A percentile compares a stretch with the other conserved stretches of the same genome.
Evolutionary conservation across 1,140 invertebrate species (phyloP).

Genomic region (Pogonus chalceus): DNA sequence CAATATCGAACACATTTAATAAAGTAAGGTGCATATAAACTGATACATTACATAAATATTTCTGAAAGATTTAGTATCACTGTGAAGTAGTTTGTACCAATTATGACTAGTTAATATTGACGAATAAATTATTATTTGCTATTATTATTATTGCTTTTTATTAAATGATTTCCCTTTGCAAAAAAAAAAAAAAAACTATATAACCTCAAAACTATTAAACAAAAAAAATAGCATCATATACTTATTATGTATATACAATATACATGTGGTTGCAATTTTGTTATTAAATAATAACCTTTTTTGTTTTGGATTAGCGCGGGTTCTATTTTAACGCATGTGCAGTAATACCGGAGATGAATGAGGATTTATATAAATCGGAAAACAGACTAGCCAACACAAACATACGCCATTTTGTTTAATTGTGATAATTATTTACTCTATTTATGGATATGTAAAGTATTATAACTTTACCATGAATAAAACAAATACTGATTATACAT

Average conservation of each 20-base stretch:
- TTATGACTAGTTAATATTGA: background rate
- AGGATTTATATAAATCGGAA: background rate
- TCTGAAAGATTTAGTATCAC: slow-evolving; percentile 3
- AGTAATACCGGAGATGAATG: background rate
- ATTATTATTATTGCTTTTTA: background rate
- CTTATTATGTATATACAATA: too few relatives aligned
- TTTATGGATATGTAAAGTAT: too few relatives aligned
- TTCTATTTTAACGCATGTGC: background rate
- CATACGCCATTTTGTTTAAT: background rate
- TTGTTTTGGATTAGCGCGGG: too few relatives aligned
- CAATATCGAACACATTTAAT: background rate
- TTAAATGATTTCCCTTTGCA: too few relatives aligned
- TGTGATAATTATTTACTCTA: too few relatives aligned
- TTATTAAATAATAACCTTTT: too few relatives aligned
- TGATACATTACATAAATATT: background rate
- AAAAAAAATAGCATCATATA: too few relatives aligned
- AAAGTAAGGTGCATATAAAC: background rate
- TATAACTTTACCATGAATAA: too few relatives aligned
- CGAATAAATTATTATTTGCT: slow-evolving; percentile 4
- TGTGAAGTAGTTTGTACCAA: slow-evolving; percentile 6
- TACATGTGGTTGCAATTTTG: too few relatives aligned
- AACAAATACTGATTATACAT: too few relatives aligned
- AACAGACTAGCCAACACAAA: background rate
- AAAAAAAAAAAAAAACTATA: too few relatives aligned
- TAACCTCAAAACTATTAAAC: too few relatives aligned